phyloP scores from a whole-genome alignment of 2,797 vertebrate genomes.

The Xerus rutilus region DNA sequence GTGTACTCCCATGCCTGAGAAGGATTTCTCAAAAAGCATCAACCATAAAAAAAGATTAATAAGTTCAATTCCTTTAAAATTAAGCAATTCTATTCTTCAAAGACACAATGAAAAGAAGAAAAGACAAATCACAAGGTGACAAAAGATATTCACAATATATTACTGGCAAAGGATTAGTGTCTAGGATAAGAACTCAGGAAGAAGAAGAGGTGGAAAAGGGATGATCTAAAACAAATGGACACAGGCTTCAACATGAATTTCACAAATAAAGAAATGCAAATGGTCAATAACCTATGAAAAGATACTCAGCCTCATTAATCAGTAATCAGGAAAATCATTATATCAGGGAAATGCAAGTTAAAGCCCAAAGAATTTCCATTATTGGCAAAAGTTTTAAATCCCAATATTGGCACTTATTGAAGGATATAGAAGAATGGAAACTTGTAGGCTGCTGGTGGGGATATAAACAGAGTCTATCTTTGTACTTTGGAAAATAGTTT shows the following conservation, averaged over 20 bases:
- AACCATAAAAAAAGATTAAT: not conserved
- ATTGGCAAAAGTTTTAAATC: not conserved
- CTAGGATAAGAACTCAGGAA: not conserved
- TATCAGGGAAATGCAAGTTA: not conserved
- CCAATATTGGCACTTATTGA: not conserved
- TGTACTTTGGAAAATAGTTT: not conserved
- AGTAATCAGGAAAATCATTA: not conserved
- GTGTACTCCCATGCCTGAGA: not conserved
- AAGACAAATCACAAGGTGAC: not conserved
- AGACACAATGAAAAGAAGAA: not conserved
- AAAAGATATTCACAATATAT: not conserved
- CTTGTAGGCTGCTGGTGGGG: not conserved
- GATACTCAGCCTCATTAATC: not conserved
- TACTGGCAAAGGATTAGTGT: not conserved
- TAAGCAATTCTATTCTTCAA: not conserved
- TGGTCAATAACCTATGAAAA: not conserved
- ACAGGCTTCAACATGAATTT: slow-evolving; percentile 3
- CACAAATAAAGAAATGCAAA: not conserved
- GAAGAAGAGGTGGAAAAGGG: not conserved
- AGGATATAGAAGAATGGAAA: not conserved
- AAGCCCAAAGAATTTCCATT: slow-evolving; percentile 19
- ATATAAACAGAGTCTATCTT: not conserved
- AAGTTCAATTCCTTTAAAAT: slow-evolving; percentile 46
- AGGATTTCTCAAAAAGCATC: not conserved
- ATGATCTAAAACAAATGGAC: not conserved